A percentile compares a stretch with the other conserved stretches of the same genome.
phyloP scores from a whole-genome alignment of 2,797 vertebrate genomes.

The Peromyscus attwateri region DNA sequence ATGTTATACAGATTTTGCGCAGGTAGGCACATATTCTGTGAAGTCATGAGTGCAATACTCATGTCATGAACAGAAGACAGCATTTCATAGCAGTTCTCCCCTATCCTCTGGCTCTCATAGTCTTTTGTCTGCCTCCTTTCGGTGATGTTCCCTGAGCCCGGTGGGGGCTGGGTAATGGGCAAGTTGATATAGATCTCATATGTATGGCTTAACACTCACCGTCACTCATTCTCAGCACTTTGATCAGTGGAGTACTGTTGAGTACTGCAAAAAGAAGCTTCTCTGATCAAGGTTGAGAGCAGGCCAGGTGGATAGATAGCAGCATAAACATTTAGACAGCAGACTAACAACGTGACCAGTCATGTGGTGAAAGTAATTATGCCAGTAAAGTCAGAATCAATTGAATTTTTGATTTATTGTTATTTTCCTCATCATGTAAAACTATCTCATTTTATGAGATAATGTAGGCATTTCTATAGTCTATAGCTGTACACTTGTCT shows the following conservation, averaged over 20 bases:
- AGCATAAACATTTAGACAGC: neutral
- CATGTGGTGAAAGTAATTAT: neutral
- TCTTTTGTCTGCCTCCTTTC: neutral
- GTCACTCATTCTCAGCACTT: neutral
- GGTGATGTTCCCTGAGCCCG: neutral
- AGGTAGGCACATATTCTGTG: neutral
- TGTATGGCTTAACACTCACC: neutral
- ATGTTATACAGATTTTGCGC: neutral
- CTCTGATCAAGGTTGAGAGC: neutral
- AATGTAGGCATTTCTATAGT: neutral
- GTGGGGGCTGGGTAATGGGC: neutral
- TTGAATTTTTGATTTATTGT: slow-evolving; percentile 38
- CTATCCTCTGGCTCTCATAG: neutral
- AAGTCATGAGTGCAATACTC: neutral
- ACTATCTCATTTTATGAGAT: slow-evolving; percentile 1
- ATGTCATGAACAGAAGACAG: neutral
- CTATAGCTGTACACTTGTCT: neutral
- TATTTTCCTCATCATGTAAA: slow-evolving; percentile 16
- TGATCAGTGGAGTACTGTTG: neutral
- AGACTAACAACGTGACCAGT: neutral
- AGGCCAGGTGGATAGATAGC: neutral
- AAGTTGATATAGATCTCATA: neutral
- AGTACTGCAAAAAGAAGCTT: neutral
- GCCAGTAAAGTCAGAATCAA: neutral
- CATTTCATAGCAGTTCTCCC: too few relatives aligned